phyloP scores from a whole-genome alignment of 2,888 invertebrate genomes.

The Patella caerulea region DNA sequence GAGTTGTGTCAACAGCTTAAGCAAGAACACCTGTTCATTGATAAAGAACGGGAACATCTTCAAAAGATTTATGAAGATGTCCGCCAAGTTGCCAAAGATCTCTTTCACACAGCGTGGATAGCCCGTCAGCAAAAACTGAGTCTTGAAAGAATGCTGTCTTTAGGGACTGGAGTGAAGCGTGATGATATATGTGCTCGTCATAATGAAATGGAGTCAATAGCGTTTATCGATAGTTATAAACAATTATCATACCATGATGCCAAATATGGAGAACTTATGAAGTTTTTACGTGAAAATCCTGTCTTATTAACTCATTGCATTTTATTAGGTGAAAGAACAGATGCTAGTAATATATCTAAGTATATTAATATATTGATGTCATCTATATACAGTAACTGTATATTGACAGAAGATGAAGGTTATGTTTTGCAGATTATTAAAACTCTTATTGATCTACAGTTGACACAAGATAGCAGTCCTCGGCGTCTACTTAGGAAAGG shows the following conservation, averaged over 20 bases:
- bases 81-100: slow-evolving; percentile 74
- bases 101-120: slow-evolving; percentile 87
- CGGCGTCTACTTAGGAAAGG: slow-evolving; percentile 81
- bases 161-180: not conserved
- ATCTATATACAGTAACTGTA: slow-evolving; percentile 79
- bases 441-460: slow-evolving; percentile 80
- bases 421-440: slow-evolving; percentile 67
- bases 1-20: slow-evolving; percentile 81
- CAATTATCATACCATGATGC: slow-evolving; percentile 85
- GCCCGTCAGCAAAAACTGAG: slow-evolving; percentile 81
- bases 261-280: slow-evolving; percentile 81
- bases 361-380: slow-evolving; percentile 51
- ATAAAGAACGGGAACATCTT: slow-evolving; percentile 84
- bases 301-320: slow-evolving; percentile 81
- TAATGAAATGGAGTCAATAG: slow-evolving; percentile 75
- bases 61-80: slow-evolving; percentile 71
- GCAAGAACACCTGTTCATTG: slow-evolving; percentile 89
- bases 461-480: slow-evolving; percentile 79
- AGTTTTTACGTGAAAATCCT: slow-evolving; percentile 80
- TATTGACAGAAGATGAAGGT: slow-evolving; percentile 83
- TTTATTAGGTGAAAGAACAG: slow-evolving; percentile 74
- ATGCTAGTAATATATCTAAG: slow-evolving; percentile 55
- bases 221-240: slow-evolving; percentile 76
- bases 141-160: slow-evolving; percentile 80
- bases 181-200: slow-evolving; percentile 21